Evolutionary conservation across 2,888 invertebrate genomes (phyloP).

Genomic region (Graphium colonna): DNA sequence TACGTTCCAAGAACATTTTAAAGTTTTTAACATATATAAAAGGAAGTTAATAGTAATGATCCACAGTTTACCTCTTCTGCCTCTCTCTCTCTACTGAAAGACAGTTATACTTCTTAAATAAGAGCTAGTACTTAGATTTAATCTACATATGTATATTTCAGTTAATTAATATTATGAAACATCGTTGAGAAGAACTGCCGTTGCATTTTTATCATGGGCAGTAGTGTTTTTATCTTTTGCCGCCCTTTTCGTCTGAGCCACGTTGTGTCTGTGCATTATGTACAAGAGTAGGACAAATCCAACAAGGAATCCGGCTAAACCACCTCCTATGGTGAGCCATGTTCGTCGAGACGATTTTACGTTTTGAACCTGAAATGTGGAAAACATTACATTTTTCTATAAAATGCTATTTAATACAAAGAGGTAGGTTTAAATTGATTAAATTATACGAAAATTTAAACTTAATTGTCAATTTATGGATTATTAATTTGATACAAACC

Average conservation of each 20-base stretch:
- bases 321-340: conserved; percentile 68
- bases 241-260: conserved; percentile 58
- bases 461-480: too few species aligned
- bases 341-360: conserved; percentile 54
- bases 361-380: conserved; percentile 49
- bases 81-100: too few species aligned
- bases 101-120: background rate
- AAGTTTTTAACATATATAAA: too few species aligned
- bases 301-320: conserved; percentile 67
- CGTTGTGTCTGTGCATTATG: conserved; percentile 70
- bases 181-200: conserved; percentile 52
- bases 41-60: conserved; percentile 29
- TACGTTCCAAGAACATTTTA: too few species aligned
- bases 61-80: too few species aligned
- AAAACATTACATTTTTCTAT: conserved; percentile 9
- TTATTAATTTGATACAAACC: conserved; percentile 38
- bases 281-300: conserved; percentile 70
- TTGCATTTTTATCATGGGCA: conserved; percentile 50
- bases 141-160: background rate
- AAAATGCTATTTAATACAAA: too few species aligned
- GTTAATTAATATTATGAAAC: conserved; percentile 28
- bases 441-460: too few species aligned
- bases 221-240: conserved; percentile 46
- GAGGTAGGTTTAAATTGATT: too few species aligned
- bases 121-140: background rate